A percentile compares a stretch with the other conserved stretches of the same genome.
These are phyloP conservation scores for Plecotus auritus DNA, from an alignment of 2,113 vertebrate species.

Conservation along the genomic window DNA sequence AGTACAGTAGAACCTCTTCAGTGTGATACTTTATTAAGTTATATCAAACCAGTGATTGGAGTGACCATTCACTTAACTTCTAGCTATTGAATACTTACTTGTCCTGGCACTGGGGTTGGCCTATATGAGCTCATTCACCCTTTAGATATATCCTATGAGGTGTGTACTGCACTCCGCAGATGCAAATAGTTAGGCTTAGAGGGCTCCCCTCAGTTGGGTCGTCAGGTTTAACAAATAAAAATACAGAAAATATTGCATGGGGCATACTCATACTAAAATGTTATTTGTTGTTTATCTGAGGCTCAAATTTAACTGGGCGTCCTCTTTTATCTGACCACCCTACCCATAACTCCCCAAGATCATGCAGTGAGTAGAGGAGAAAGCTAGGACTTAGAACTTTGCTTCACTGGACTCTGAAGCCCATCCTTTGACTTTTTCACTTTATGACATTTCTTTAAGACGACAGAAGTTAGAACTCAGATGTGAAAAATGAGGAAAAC, in stretches of 20 bases:
- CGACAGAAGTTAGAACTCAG: neutral
- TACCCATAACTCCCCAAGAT: neutral
- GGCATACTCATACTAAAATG: neutral
- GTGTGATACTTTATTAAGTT: neutral
- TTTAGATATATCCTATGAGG: neutral
- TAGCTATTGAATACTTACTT: neutral
- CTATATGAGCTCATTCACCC: neutral
- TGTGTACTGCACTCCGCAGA: neutral
- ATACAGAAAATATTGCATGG: neutral
- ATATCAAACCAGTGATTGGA: neutral
- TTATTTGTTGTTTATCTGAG: neutral
- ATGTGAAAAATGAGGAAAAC: neutral
- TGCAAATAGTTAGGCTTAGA: neutral
- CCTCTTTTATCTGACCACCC: neutral
- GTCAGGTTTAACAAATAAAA: slow-evolving; percentile 12
- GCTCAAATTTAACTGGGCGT: neutral
- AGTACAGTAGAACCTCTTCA: neutral
- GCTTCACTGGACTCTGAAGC: neutral
- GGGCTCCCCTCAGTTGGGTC: neutral
- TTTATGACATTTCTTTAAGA: neutral
- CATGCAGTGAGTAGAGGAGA: neutral
- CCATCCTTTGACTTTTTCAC: neutral
- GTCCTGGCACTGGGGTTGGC: neutral
- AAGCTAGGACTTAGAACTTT: neutral
- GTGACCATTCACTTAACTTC: neutral